Evolutionary conservation across 2,888 invertebrate genomes (phyloP).

Genomic region (Listrodromus nycthemerus): DNA sequence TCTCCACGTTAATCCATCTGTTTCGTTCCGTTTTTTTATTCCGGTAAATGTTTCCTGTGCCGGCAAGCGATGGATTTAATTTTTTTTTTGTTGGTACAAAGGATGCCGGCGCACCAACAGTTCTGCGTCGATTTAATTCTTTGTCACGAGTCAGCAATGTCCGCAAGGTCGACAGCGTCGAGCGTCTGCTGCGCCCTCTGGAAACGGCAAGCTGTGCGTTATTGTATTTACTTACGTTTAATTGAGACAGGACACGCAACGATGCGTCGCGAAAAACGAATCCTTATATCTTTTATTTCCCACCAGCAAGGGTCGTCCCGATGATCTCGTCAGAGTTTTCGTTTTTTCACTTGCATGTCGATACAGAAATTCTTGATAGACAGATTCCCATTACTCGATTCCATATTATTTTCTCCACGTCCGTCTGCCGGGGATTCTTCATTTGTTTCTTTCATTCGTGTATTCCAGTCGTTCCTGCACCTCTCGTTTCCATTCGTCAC

Average conservation of each 20-base stretch:
- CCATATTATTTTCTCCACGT: not conserved
- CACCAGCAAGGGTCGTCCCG: not conserved
- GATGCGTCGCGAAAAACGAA: not conserved
- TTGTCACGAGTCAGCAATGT: not conserved
- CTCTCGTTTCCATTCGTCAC: slow-evolving; percentile 40
- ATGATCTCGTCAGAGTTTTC: not conserved
- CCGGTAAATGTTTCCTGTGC: not conserved
- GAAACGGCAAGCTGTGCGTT: not conserved
- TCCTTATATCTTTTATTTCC: not conserved
- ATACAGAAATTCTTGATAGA: not conserved
- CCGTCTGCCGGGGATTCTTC: slow-evolving; percentile 11
- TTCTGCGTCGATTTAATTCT: not conserved
- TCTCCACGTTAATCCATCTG: slow-evolving; percentile 17
- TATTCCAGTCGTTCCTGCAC: not conserved
- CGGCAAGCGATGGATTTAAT: not conserved
- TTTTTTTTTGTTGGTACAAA: not conserved
- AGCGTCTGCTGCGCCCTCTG: not conserved
- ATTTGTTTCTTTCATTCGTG: slow-evolving; percentile 49
- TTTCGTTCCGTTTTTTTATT: slow-evolving; percentile 5
- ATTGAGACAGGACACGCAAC: not conserved
- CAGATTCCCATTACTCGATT: slow-evolving; percentile 1
- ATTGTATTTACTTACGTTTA: not conserved
- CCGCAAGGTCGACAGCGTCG: not conserved
- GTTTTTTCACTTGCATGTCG: not conserved
- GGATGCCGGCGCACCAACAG: not conserved